These are phyloP conservation scores for Pseudorhiza aurosa DNA, from an alignment of 30 jellyfish, hydroid and myxozoan genomes.

Conservation along the genomic window DNA sequence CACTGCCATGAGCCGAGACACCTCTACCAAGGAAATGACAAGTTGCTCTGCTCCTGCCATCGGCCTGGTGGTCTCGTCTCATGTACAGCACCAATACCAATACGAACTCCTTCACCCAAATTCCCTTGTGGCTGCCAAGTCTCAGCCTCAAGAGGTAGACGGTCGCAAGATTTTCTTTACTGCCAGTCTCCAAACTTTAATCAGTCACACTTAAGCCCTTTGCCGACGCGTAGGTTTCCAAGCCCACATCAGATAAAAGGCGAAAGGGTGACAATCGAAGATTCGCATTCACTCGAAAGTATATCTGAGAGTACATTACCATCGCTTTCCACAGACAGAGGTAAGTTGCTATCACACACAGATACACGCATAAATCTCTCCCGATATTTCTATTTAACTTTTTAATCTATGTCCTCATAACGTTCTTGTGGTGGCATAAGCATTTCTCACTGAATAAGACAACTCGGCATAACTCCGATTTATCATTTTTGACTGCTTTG, in stretches of 20 bases:
- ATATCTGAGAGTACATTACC: background rate
- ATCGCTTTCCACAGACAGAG: background rate
- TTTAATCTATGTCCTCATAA: background rate
- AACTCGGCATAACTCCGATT: no score
- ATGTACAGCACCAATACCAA: slow-evolving; percentile 11
- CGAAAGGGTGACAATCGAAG: background rate
- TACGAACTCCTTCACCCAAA: slow-evolving; percentile 44
- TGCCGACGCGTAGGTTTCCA: slow-evolving; percentile 10
- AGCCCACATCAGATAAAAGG: slow-evolving; percentile 18
- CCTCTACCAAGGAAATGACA: background rate
- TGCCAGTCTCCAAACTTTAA: slow-evolving; percentile 33
- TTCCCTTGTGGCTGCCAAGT: slow-evolving; percentile 42
- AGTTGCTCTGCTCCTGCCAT: slow-evolving; percentile 43
- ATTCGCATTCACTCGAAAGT: background rate
- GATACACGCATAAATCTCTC: background rate
- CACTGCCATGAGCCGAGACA: background rate
- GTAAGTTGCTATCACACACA: background rate
- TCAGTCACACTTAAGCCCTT: background rate
- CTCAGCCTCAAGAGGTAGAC: slow-evolving; percentile 18
- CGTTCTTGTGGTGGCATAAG: no score
- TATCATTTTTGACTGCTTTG: no score
- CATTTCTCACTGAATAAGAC: no score
- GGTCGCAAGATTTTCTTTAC: slow-evolving; percentile 34
- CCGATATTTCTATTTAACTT: background rate
- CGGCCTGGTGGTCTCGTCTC: slow-evolving; percentile 18